These are phyloP conservation scores for Notospermus geniculatus DNA, from an alignment of 1,140 invertebrate genomes.

Conservation along the genomic window DNA sequence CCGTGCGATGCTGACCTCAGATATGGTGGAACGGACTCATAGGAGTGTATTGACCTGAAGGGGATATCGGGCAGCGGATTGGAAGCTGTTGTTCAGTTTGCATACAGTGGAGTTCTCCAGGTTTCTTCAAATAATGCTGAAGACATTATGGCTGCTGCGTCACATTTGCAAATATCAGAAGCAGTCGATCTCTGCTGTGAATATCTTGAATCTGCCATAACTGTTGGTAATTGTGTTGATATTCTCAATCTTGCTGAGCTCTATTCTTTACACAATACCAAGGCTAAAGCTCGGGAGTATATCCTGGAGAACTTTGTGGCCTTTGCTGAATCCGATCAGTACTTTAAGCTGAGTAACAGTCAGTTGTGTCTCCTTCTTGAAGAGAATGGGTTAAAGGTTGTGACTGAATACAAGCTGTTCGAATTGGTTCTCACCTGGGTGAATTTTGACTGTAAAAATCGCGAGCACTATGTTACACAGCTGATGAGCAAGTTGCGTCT, in stretches of 20 bases:
- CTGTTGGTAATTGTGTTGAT: slow-evolving; percentile 50
- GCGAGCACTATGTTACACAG: slow-evolving; percentile 35
- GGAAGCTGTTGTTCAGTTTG: slow-evolving; percentile 41
- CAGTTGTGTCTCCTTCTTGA: slow-evolving; percentile 42
- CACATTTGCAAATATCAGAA: slow-evolving; percentile 48
- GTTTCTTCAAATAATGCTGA: slow-evolving; percentile 50
- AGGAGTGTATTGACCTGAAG: slow-evolving; percentile 43
- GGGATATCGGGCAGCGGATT: slow-evolving; percentile 47
- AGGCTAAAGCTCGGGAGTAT: slow-evolving; percentile 32
- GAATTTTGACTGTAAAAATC: slow-evolving; percentile 26
- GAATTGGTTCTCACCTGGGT: slow-evolving; percentile 47
- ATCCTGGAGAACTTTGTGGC: slow-evolving; percentile 49
- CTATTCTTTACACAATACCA: slow-evolving; percentile 37
- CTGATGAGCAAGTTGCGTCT: slow-evolving; percentile 49
- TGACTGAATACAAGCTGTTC: slow-evolving; percentile 48
- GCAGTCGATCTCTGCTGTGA: slow-evolving; percentile 51
- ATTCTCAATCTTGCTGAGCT: slow-evolving; percentile 51
- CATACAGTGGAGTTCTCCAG: slow-evolving; percentile 41
- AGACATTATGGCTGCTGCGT: slow-evolving; percentile 48
- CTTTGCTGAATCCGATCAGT: slow-evolving; percentile 46
- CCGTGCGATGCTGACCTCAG: slow-evolving; percentile 60
- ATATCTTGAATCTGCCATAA: slow-evolving; percentile 46
- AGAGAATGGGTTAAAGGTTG: slow-evolving; percentile 42
- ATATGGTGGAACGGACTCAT: slow-evolving; percentile 47
- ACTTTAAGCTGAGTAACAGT: slow-evolving; percentile 35